Conservation (phyloP, 2,113 vertebrate genomes). For the Tinamus guttatus region DNA sequence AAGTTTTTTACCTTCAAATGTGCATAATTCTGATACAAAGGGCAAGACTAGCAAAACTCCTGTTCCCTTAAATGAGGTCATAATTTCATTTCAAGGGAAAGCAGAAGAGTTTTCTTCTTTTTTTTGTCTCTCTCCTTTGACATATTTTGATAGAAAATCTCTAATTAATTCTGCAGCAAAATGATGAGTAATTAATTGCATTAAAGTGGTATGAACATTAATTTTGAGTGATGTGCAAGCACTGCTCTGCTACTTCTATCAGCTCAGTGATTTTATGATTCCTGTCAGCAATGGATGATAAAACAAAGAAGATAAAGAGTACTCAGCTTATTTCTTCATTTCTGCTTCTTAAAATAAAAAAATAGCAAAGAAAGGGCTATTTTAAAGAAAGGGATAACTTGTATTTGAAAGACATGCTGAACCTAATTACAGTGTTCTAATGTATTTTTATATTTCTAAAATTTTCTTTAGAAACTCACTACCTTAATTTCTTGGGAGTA, state of each 20-base stretch:
- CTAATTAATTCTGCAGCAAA: neutral
- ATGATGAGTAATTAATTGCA: conserved; percentile 4
- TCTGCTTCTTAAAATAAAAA: no score
- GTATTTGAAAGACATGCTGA: neutral
- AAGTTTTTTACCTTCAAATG: neutral
- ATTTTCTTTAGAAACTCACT: neutral
- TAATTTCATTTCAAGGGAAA: neutral
- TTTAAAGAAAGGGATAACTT: neutral
- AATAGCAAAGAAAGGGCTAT: neutral
- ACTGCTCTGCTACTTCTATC: neutral
- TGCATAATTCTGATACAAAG: neutral
- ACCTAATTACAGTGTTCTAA: neutral
- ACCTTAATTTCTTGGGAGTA: neutral
- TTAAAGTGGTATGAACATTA: neutral
- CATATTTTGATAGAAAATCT: neutral
- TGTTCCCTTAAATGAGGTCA: neutral
- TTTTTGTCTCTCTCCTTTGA: neutral
- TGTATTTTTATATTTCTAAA: neutral
- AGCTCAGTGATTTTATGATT: conserved; percentile 49
- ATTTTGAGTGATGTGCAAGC: conserved; percentile 31
- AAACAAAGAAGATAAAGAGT: conserved; percentile 32
- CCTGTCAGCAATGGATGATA: conserved; percentile 12
- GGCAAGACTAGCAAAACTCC: neutral
- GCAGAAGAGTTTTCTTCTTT: neutral
- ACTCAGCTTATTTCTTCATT: neutral